phyloP scores from a whole-genome alignment of 1,140 invertebrate genomes.

The Bombus turneri region DNA sequence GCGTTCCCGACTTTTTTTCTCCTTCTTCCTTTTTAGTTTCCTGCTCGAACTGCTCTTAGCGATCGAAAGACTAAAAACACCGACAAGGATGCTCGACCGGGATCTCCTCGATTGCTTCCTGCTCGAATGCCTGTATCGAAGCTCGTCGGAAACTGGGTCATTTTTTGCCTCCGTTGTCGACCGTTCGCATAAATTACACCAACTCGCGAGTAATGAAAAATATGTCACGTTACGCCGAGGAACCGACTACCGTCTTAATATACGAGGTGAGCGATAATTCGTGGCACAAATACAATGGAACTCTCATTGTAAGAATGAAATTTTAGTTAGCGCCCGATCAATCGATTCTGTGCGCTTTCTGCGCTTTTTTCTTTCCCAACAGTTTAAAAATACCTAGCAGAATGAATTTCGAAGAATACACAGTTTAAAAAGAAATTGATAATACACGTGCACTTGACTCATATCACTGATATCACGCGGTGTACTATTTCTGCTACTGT shows the following conservation, averaged over 20 bases:
- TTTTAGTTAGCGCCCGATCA: background rate
- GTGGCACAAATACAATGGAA: background rate
- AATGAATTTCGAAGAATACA: no score
- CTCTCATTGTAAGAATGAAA: background rate
- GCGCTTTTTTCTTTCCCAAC: no score
- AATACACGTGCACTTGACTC: no score
- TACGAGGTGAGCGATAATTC: background rate
- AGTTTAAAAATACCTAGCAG: no score
- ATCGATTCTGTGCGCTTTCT: no score
- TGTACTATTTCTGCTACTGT: background rate
- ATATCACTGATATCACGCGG: no score
- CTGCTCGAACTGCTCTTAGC: background rate
- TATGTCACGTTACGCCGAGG: background rate
- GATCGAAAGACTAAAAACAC: background rate
- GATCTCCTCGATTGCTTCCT: constrained; percentile 1
- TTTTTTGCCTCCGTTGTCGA: background rate
- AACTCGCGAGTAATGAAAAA: background rate
- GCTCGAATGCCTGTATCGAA: background rate
- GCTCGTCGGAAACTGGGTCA: constrained; percentile 2
- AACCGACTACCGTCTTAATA: background rate
- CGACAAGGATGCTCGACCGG: background rate
- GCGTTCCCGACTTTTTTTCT: background rate
- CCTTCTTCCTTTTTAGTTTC: background rate
- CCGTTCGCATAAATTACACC: background rate
- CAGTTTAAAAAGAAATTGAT: no score